Evolutionary conservation across 1,140 invertebrate species (phyloP), one percentile per base, ranked within the genome.

Genomic region (Sarcophaga bullata): DNA sequence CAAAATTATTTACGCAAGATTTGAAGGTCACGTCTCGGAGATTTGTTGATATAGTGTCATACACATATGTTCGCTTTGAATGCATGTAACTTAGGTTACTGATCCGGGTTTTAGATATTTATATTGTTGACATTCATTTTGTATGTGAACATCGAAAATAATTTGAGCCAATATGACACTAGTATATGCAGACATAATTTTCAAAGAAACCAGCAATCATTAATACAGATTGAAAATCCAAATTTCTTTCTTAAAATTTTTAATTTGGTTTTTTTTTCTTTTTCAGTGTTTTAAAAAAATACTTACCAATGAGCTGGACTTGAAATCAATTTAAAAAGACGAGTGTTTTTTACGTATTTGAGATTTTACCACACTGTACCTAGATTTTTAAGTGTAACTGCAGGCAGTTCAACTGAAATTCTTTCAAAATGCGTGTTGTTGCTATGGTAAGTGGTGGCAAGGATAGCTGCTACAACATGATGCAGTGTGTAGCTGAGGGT

Each of bases 401-500:
- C 25, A 9, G 9, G 10, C 11, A 58, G 11, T 46, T 10, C 8
- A 81, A 73, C 62, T 13, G 37, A n/a, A 73, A 81, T 68, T 1
- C 73, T 8, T 37, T 68, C 82, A 93, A 90, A 86, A 98, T 98
- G 97, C 95, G 93, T 91, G 95, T 97, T 82, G 96, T 97, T 82
- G 96, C 95, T 81, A 92, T 98, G 89, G 94, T 97, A 85, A 99
- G 97, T 92, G 98, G 98, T 87, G 98, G 98, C 83, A 99, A 99
- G 92, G 99, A 99, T 91, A 99, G 98, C 92, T 98, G 96, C 91
- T 99, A 96, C 91, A 99, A 98, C 91, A 97, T 99, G 95, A 95
- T 99, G 95, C 96, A 99, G 91, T 99, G 98, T 92, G 94, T 98
- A 85, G 95, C 95, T 86, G 96, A 97, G 89, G 98, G 98, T 52